Percentiles rank a stretch among this genome's conserved stretches.
Evolutionary conservation across 2,888 invertebrate genomes (phyloP).

Genomic region (Lasioglossum villosulum): DNA sequence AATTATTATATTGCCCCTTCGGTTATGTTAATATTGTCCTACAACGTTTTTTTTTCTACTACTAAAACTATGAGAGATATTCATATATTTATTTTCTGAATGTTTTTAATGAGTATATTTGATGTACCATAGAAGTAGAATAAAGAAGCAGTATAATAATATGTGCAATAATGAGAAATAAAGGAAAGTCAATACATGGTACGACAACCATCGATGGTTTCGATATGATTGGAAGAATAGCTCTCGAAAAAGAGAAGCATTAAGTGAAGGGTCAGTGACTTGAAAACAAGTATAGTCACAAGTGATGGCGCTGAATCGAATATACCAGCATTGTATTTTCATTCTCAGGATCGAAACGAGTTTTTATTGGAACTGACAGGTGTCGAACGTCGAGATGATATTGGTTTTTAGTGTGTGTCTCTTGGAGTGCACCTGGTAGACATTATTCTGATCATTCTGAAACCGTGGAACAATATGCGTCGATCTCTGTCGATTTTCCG

Average conservation of each 20-base stretch:
- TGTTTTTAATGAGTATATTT: no score
- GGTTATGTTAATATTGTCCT: no score
- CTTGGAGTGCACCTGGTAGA: not conserved
- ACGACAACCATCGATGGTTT: not conserved
- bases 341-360: not conserved
- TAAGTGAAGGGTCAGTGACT: not conserved
- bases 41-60: no score
- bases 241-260: not conserved
- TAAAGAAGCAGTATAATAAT: no score
- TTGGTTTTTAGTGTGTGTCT: not conserved
- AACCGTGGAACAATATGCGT: not conserved
- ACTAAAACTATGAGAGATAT: no score
- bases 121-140: not conserved
- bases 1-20: no score
- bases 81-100: no score
- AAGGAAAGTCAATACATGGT: not conserved
- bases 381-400: not conserved
- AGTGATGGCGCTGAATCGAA: not conserved
- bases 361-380: not conserved
- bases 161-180: not conserved
- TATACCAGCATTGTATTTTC: not conserved
- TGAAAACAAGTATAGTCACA: not conserved
- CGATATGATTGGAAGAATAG: not conserved
- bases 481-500: not conserved
- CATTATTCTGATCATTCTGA: slow-evolving; percentile 4